phyloP scores from a whole-genome alignment of 2,797 vertebrate genomes.

The Enteromius anoplus region DNA sequence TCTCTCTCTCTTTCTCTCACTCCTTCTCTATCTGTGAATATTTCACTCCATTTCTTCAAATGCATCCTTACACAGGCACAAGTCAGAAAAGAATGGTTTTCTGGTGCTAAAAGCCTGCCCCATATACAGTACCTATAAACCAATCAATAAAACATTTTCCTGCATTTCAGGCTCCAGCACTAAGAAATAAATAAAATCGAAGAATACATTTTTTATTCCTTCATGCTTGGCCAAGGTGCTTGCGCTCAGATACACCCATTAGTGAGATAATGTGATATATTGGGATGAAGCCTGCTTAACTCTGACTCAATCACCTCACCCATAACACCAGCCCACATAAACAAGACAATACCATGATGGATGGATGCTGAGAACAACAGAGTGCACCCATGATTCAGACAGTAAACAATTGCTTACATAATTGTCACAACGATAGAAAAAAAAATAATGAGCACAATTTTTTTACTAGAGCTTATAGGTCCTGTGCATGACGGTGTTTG shows the following conservation, averaged over 20 bases:
- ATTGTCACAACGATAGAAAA: constrained; percentile 6
- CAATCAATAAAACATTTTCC: constrained; percentile 74
- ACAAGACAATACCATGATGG: constrained; percentile 31
- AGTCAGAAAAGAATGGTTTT: constrained; percentile 49
- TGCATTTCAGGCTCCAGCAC: constrained; percentile 60
- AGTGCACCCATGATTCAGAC: constrained; percentile 28
- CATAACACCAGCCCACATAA: constrained; percentile 44
- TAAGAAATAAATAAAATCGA: constrained; percentile 63
- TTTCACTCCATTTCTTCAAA: constrained; percentile 40
- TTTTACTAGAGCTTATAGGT: background rate
- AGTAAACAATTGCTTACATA: constrained; percentile 44
- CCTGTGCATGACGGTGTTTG: constrained; percentile 4
- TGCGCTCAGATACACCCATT: constrained; percentile 47
- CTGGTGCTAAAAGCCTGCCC: constrained; percentile 70
- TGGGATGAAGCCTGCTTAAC: constrained; percentile 45
- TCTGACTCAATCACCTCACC: constrained; percentile 47
- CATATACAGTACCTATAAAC: constrained; percentile 55
- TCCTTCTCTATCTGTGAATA: constrained; percentile 19
- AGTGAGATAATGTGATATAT: constrained; percentile 38
- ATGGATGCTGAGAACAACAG: constrained; percentile 25
- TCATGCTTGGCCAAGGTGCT: constrained; percentile 44
- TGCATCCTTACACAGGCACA: constrained; percentile 47
- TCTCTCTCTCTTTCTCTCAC: background rate
- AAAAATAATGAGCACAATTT: constrained; percentile 3
- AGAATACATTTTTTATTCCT: constrained; percentile 44